phyloP scores from a whole-genome alignment of 2,797 vertebrate genomes.

The Eospalax fontanierii region DNA sequence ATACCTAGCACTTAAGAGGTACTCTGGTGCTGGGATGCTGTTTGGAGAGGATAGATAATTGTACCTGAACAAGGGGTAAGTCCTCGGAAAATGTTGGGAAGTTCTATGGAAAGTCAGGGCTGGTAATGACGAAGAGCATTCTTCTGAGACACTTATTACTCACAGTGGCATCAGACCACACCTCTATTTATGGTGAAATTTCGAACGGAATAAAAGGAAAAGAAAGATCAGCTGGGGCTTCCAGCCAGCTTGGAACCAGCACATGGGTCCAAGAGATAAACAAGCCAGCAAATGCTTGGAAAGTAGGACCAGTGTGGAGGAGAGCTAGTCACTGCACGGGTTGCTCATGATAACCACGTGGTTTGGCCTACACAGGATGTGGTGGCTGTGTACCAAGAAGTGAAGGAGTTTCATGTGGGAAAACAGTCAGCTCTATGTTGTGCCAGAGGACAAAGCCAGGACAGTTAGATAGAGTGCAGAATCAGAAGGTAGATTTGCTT shows the following conservation, averaged over 20 bases:
- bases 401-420: neutral
- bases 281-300: neutral
- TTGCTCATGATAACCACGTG: neutral
- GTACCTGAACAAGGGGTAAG: conserved; percentile 46
- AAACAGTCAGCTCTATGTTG: neutral
- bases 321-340: neutral
- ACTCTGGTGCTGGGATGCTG: neutral
- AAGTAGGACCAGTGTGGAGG: neutral
- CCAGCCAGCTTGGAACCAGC: neutral
- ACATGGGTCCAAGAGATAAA: neutral
- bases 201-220: neutral
- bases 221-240: neutral
- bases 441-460: neutral
- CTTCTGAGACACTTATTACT: neutral
- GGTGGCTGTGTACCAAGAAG: conserved; percentile 9
- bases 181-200: neutral
- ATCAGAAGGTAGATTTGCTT: neutral
- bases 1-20: neutral
- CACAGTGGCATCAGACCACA: neutral
- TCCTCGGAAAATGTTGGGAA: conserved; percentile 31
- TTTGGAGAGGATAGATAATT: neutral
- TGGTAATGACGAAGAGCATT: neutral
- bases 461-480: neutral
- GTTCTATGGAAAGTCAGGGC: conserved; percentile 24
- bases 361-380: neutral